A percentile compares a stretch with the other conserved stretches of the same genome.
phyloP scores from a whole-genome alignment of 2,888 invertebrate species.

The Lydus trimaculatus region DNA sequence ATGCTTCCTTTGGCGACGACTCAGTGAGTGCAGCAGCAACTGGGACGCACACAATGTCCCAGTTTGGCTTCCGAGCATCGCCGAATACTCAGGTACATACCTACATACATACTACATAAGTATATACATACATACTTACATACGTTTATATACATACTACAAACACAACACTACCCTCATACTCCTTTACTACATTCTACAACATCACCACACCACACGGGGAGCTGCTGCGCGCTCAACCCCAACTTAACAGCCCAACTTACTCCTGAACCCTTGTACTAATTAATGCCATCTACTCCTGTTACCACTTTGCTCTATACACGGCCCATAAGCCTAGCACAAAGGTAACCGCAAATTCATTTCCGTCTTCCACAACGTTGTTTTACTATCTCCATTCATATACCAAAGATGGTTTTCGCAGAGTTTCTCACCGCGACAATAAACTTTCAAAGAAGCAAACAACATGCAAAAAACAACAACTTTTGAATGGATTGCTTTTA shows the following conservation, averaged over 20 bases:
- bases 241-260: conserved; percentile 6
- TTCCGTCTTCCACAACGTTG: conserved; percentile 9
- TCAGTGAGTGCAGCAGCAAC: conserved; percentile 58
- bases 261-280: conserved; percentile 8
- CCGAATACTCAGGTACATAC: conserved; percentile 68
- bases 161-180: background rate
- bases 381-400: background rate
- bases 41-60: conserved; percentile 71
- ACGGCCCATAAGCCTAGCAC: conserved; percentile 11
- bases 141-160: conserved; percentile 20
- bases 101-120: conserved; percentile 6
- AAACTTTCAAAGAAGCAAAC: background rate
- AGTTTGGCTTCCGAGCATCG: conserved; percentile 72
- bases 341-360: conserved; percentile 14
- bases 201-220: conserved; percentile 14
- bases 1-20: conserved; percentile 58
- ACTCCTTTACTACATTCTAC: conserved; percentile 27
- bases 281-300: conserved; percentile 17
- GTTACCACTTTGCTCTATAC: conserved; percentile 14
- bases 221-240: conserved; percentile 19
- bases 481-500: too few species aligned
- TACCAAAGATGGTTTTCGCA: background rate
- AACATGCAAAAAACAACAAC: background rate
- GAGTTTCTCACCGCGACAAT: background rate
- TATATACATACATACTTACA: background rate